Percentiles rank a stretch among this genome's conserved stretches.
These are phyloP conservation scores for Shargacucullia verbasci DNA, from an alignment of 2,888 invertebrate species.

Conservation along the genomic window DNA sequence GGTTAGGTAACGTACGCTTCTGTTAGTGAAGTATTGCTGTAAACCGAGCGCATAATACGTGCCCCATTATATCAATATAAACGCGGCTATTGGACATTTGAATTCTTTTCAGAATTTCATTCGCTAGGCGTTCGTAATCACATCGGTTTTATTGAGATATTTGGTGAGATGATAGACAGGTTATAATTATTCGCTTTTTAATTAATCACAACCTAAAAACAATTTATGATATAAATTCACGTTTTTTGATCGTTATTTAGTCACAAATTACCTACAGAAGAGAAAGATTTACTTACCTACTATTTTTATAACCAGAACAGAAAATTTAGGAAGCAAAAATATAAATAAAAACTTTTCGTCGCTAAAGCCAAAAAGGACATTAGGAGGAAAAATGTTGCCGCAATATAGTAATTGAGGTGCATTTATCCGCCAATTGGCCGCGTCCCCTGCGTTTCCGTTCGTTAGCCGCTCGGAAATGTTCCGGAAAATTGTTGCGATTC, in stretches of 20 bases:
- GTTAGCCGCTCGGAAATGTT: conserved; percentile 84
- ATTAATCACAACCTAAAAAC: conserved; percentile 4
- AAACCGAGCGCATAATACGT: conserved; percentile 49
- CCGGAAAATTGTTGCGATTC: conserved; percentile 85
- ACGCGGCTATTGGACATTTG: conserved; percentile 40
- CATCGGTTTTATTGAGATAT: conserved; percentile 20
- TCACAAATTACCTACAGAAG: conserved; percentile 21
- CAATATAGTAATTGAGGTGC: conserved; percentile 85
- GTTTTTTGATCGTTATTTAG: conserved; percentile 8
- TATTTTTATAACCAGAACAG: conserved; percentile 31
- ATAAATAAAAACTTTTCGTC: conserved; percentile 63
- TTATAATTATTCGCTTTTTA: conserved; percentile 10
- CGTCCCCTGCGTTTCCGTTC: conserved; percentile 86
- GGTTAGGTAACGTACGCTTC: conserved; percentile 48
- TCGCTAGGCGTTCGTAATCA: conserved; percentile 3
- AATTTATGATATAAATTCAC: conserved; percentile 13
- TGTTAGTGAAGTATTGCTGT: conserved; percentile 52
- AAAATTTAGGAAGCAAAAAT: conserved; percentile 48
- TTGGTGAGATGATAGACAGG: conserved; percentile 1
- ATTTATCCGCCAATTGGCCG: conserved; percentile 86
- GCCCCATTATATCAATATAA: conserved; percentile 54
- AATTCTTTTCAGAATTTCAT: conserved; percentile 29
- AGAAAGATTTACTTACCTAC: conserved; percentile 33
- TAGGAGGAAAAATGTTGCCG: conserved; percentile 82
- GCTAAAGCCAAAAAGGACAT: conserved; percentile 70